Evolutionary conservation across 2,888 invertebrate species (phyloP).

Genomic region (Acholoe squamosa): DNA sequence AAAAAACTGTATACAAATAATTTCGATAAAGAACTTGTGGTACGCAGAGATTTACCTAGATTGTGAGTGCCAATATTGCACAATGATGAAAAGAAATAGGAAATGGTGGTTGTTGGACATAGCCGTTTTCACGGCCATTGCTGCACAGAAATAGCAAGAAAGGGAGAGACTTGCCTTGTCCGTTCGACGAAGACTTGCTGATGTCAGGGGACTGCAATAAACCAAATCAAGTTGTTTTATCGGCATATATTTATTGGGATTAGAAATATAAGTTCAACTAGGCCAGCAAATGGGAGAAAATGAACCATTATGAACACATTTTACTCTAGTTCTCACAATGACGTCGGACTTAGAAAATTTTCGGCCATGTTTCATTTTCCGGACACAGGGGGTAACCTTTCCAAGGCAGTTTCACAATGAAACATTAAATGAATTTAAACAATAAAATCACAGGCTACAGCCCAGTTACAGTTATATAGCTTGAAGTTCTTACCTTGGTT

Average conservation of each 20-base stretch:
- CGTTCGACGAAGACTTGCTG: slow-evolving; percentile 14
- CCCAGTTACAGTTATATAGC: not conserved
- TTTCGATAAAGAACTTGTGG: not conserved
- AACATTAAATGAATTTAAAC: not conserved
- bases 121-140: slow-evolving; percentile 63
- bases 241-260: not conserved
- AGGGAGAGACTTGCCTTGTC: slow-evolving; percentile 21
- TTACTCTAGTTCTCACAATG: slow-evolving; percentile 30
- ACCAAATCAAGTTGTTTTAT: not conserved
- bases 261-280: not conserved
- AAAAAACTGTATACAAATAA: not conserved
- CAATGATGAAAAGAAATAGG: not conserved
- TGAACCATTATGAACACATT: not conserved
- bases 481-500: slow-evolving; percentile 69
- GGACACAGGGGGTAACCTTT: not conserved
- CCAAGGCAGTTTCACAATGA: not conserved
- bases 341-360: slow-evolving; percentile 78
- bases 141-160: slow-evolving; percentile 13
- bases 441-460: not conserved
- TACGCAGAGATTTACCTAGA: not conserved
- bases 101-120: slow-evolving; percentile 35
- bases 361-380: slow-evolving; percentile 76
- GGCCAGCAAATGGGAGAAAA: not conserved
- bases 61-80: not conserved
- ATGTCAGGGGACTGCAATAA: slow-evolving; percentile 7